Evolutionary conservation across 2,113 vertebrate genomes (phyloP), one percentile per base, ranked within the genome.

Genomic region (Lamprotornis superbus): DNA sequence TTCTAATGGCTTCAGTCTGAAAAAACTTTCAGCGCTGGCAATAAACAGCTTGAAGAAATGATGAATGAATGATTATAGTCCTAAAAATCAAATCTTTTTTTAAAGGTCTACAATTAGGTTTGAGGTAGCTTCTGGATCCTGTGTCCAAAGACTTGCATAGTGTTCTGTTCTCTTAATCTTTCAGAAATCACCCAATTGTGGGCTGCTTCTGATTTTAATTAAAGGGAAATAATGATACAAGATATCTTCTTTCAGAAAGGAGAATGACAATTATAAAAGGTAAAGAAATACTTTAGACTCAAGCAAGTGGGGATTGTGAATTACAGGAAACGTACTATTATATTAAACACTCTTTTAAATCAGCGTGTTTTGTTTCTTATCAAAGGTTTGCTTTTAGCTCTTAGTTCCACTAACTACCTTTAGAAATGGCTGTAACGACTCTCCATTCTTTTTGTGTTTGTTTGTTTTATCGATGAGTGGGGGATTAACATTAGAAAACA

Each of bases 141-240:
- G 0, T 60, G 17, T 50, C 65, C 15, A 74, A 67, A 75, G 20
- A 6, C 24, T 89, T 89, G 74, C 4, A 10, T 8, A 68, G 20
- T 15, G 28, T 31, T 80, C 40, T 47, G 3, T 70, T 87, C n/a
- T 33, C 52, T 59, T 76, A 27, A 17, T 23, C 70, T n/a, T 69
- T 61, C 55, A 75, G 61, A 22, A 28, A 50, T 40, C n/a, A 80
- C 85, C 68, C 1, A 5, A 10, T 87, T 89, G 46, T 71, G 57
- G n/a, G 13, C 20, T 79, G 42, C 44, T 91, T 94, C 92, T 96
- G 87, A 84, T 76, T 89, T 95, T 95, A 91, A 93, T 93, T 85
- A 95, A 67, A 89, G 35, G 17, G 49, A 69, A 87, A 76, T 65
- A 87, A 73, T 77, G 49, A 90, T 53, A 87, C n/a, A 79, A 86